Evolutionary conservation across 2,888 invertebrate genomes (phyloP), one percentile per base, ranked within the genome.

Genomic region (Apamea epomidion): DNA sequence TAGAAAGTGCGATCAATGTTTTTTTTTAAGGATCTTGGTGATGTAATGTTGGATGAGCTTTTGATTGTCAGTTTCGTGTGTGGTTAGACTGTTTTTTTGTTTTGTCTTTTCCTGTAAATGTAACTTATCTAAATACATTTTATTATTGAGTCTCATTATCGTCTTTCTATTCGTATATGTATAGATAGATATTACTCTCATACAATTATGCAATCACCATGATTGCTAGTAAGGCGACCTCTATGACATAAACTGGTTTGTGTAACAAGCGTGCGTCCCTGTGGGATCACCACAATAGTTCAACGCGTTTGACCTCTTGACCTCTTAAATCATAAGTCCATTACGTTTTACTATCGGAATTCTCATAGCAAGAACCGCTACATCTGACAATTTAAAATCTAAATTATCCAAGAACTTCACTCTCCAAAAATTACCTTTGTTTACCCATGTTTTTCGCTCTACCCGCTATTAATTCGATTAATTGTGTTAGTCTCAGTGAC

Each of bases 1-100:
- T 87, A 86, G 88, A 88, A 85, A 88, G 84, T 74, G 64, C 68
- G n/a, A 62, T 68, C 54, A 68, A 65, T 54, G 42, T 6, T 60
- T 69, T 77, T 37, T 84, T 80, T 78, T 58, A 71, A 83, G 83
- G 81, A 78, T 83, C 58, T 80, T 80, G 29, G 51, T 83, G 73
- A 77, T 83, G 69, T 77, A 85, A 85, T 51, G 0, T 65, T n/a
- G 54, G 25, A 58, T 25, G 32, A 45, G 8, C 25, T 32, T 42
- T 51, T 54, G 32, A 69, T 65, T 18, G 29, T 54, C 54, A 48
- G 48, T 76, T 76, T 65, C 25, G 25, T 76, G 51, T 68, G 68
- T 68, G 73, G 37, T 58, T 1, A 16, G 37, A 25, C 18, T 16
- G 29, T 12, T 62, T 45, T 32, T 80, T 71, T 79, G 18, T 42